Conservation (phyloP, 64 coral and sea anemone genomes). For the Acropora yongei region DNA sequence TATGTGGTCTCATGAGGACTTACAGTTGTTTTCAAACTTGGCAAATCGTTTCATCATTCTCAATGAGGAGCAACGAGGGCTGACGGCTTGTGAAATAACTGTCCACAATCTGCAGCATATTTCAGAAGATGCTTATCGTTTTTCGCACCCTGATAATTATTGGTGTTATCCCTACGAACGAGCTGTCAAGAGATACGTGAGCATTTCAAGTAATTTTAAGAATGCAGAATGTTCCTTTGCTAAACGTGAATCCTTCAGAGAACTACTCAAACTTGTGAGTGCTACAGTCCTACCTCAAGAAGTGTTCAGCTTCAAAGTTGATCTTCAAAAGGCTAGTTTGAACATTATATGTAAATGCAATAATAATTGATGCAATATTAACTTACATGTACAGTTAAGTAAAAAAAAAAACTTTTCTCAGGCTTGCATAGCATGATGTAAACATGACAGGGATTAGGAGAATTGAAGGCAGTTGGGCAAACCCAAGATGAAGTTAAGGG, state of each 20-base stretch:
- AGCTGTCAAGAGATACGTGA: constrained; percentile 61
- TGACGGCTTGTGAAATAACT: constrained; percentile 38
- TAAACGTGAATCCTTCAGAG: constrained; percentile 37
- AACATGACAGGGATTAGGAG: no score
- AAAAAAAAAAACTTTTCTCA: no score
- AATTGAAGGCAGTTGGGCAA: no score
- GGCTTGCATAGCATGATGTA: no score
- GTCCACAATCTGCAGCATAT: constrained; percentile 39
- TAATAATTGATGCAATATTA: no score
- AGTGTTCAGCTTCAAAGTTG: background rate
- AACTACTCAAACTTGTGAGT: constrained; percentile 32
- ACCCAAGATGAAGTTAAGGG: no score
- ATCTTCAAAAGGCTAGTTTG: background rate
- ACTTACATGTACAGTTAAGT: no score
- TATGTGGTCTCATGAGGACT: constrained; percentile 29
- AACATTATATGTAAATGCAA: background rate
- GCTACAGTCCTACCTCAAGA: background rate
- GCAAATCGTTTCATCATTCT: constrained; percentile 39
- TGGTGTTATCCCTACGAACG: constrained; percentile 57
- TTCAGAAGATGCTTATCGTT: constrained; percentile 26
- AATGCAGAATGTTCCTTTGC: constrained; percentile 65
- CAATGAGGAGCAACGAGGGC: background rate
- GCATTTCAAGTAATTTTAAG: constrained; percentile 42
- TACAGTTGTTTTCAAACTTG: background rate
- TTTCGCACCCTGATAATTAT: constrained; percentile 27